Conservation (phyloP, 2,797 vertebrate species). For the Hapalemur alaotrensis region DNA sequence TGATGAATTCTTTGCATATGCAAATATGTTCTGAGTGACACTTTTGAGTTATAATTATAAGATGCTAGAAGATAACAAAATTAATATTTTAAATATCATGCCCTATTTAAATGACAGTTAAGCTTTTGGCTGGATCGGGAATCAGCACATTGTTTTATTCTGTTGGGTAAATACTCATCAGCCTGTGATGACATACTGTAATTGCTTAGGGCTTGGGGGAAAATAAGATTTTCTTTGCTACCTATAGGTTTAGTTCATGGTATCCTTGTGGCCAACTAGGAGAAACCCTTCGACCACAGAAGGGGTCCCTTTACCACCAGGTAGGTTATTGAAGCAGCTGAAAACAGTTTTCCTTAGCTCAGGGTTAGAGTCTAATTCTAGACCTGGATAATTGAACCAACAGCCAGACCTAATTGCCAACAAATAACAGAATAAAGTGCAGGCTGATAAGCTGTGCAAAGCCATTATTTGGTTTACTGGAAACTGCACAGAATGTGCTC, state of each 20-base stretch:
- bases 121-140: slow-evolving; percentile 66
- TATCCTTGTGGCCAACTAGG: neutral
- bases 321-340: neutral
- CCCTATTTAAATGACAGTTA: slow-evolving; percentile 76
- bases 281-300: no score
- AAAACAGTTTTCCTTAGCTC: neutral
- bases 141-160: slow-evolving; percentile 65
- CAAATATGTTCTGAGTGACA: slow-evolving; percentile 71
- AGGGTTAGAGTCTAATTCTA: slow-evolving; percentile 4
- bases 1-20: slow-evolving; percentile 59
- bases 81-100: slow-evolving; percentile 73
- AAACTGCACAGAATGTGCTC: neutral
- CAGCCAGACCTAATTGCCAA: neutral
- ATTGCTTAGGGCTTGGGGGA: slow-evolving; percentile 60
- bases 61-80: slow-evolving; percentile 73
- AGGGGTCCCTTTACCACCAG: neutral
- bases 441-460: neutral
- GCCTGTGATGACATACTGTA: slow-evolving; percentile 53
- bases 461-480: neutral
- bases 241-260: slow-evolving; percentile 24
- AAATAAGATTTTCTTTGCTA: slow-evolving; percentile 38
- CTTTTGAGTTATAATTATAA: slow-evolving; percentile 66
- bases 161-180: slow-evolving; percentile 77
- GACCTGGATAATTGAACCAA: neutral
- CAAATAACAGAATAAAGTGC: neutral